These are phyloP conservation scores for Brachymystax lenok DNA, from an alignment of 2,797 vertebrate species.

Conservation along the genomic window DNA sequence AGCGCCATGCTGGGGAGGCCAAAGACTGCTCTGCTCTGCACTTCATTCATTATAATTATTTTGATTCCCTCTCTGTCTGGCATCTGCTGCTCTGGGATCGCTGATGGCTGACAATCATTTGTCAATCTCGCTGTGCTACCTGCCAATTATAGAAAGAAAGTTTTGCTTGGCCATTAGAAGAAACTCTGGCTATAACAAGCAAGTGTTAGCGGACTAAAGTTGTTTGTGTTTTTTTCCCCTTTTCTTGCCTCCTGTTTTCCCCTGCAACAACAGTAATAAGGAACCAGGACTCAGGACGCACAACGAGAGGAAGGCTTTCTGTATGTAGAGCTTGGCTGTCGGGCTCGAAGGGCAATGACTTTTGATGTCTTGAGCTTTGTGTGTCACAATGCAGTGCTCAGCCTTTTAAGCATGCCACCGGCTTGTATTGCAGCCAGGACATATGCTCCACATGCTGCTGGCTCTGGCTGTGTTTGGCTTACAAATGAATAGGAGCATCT, in stretches of 20 bases:
- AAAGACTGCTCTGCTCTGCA: conserved; percentile 51
- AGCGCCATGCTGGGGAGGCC: conserved; percentile 57
- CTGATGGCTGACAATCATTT: conserved; percentile 79
- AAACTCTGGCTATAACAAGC: conserved; percentile 66
- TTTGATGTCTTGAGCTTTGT: conserved; percentile 45
- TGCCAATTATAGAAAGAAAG: conserved; percentile 79
- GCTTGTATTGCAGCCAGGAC: not conserved
- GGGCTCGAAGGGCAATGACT: conserved; percentile 42
- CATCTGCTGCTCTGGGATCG: conserved; percentile 60
- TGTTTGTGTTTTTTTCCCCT: conserved; percentile 28
- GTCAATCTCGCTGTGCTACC: conserved; percentile 72
- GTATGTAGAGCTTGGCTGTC: conserved; percentile 43
- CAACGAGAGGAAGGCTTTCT: conserved; percentile 38
- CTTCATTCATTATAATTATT: conserved; percentile 84
- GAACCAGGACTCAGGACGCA: conserved; percentile 13
- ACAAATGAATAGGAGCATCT: too few relatives aligned
- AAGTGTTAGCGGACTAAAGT: conserved; percentile 65
- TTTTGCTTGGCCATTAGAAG: conserved; percentile 74
- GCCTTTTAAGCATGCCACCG: not conserved
- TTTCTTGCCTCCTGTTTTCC: conserved; percentile 13
- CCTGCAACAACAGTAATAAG: conserved; percentile 54
- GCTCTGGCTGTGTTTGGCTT: not conserved
- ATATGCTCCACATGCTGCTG: not conserved
- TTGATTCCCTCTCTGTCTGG: conserved; percentile 70
- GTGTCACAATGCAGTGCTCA: conserved; percentile 21